Conservation (phyloP, 2,888 invertebrate genomes). For the Dichetophora obliterata region DNA sequence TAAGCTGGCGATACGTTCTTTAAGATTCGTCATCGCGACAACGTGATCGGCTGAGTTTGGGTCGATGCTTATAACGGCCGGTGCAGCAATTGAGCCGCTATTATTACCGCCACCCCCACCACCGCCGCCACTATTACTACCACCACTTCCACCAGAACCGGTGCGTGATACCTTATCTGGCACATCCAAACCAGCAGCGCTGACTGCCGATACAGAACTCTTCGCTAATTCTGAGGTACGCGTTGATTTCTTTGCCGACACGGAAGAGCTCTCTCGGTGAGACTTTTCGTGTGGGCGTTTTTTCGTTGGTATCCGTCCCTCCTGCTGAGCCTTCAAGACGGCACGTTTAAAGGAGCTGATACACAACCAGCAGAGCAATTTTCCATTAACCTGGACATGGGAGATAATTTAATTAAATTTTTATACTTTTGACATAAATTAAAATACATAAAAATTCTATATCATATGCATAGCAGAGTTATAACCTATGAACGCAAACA, state of each 20-base stretch:
- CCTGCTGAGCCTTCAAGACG: slow-evolving; percentile 90
- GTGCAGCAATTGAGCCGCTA: slow-evolving; percentile 57
- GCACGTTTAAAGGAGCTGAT: slow-evolving; percentile 93
- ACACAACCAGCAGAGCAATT: slow-evolving; percentile 95
- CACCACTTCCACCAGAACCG: slow-evolving; percentile 58
- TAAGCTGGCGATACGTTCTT: slow-evolving; percentile 91
- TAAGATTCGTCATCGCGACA: slow-evolving; percentile 93
- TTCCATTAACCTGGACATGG: slow-evolving; percentile 90
- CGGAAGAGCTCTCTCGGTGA: slow-evolving; percentile 59
- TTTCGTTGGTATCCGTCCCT: slow-evolving; percentile 73
- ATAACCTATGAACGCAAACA: slow-evolving; percentile 60
- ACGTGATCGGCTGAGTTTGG: slow-evolving; percentile 93
- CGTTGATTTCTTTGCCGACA: slow-evolving; percentile 69
- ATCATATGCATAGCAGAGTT: neutral
- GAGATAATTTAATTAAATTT: neutral
- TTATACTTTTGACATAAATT: neutral
- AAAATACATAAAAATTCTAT: slow-evolving; percentile 5
- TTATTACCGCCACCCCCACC: slow-evolving; percentile 51
- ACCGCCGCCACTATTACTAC: slow-evolving; percentile 47
- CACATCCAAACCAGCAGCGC: slow-evolving; percentile 59
- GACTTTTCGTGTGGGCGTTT: slow-evolving; percentile 67
- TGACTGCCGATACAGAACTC: slow-evolving; percentile 52
- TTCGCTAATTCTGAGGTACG: slow-evolving; percentile 67
- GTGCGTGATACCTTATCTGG: slow-evolving; percentile 66
- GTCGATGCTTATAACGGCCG: slow-evolving; percentile 72